phyloP scores from a whole-genome alignment of 37 sponge, comb jelly and placozoan genomes.

The Crambe crambe region DNA sequence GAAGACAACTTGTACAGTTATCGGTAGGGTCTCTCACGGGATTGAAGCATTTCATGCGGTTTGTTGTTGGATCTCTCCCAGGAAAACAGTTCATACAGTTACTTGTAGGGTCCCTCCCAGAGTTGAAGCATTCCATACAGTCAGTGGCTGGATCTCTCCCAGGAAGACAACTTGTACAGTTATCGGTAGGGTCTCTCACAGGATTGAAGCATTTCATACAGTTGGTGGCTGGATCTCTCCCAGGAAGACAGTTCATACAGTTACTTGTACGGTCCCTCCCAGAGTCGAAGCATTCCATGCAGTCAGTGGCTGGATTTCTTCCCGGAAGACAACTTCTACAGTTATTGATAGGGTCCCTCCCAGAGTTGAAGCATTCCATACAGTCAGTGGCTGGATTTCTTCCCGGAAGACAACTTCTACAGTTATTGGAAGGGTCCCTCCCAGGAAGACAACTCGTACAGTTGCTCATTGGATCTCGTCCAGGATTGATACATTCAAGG shows the following conservation, averaged over 20 bases:
- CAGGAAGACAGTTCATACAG: background rate
- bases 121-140: background rate
- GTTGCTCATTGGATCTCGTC: background rate
- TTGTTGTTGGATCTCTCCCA: background rate
- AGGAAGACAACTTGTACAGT: background rate
- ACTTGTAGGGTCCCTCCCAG: background rate
- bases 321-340: background rate
- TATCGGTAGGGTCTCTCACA: background rate
- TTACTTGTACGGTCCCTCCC: background rate
- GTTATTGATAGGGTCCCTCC: background rate
- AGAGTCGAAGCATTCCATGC: background rate
- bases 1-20: background rate
- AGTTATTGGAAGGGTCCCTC: constrained; percentile 1
- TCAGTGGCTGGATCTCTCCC: background rate
- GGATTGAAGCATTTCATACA: background rate
- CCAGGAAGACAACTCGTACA: background rate
- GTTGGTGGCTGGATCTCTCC: background rate
- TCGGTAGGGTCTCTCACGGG: background rate
- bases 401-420: background rate
- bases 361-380: background rate
- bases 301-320: background rate
- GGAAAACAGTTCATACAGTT: background rate
- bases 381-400: background rate
- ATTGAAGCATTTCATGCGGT: background rate
- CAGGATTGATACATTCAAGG: background rate